Evolutionary conservation across 1,140 invertebrate genomes (phyloP).

Genomic region (Linepithema humile): DNA sequence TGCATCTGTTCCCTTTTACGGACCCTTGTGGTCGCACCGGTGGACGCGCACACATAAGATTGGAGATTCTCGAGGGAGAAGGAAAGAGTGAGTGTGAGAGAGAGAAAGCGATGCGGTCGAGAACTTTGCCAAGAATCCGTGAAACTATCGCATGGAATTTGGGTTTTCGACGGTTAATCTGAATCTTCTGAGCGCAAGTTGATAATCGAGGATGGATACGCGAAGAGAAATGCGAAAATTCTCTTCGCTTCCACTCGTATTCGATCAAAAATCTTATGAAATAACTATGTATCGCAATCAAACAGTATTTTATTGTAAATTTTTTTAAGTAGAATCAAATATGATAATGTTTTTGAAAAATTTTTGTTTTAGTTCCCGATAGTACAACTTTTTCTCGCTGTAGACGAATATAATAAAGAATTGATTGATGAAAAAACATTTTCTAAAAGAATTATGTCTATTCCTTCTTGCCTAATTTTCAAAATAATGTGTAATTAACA

Average conservation of each 20-base stretch:
- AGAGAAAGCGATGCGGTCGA: not conserved
- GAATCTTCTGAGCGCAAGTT: constrained; percentile 60
- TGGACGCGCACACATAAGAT: not conserved
- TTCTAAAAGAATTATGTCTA: too few relatives aligned
- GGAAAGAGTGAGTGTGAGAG: not conserved
- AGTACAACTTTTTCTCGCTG: not conserved
- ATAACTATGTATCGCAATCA: not conserved
- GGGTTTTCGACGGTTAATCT: constrained; percentile 59
- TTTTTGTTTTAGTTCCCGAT: too few relatives aligned
- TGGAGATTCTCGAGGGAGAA: constrained; percentile 19
- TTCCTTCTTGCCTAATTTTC: not conserved
- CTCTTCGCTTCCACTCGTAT: not conserved
- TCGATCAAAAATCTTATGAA: not conserved
- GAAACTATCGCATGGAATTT: constrained; percentile 43
- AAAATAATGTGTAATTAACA: too few relatives aligned
- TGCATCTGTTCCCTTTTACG: constrained; percentile 64
- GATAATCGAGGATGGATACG: not conserved
- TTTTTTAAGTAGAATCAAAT: not conserved
- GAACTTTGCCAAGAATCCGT: constrained; percentile 48
- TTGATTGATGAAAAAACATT: too few relatives aligned
- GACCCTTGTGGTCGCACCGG: not conserved
- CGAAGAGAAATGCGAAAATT: not conserved
- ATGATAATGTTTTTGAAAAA: too few relatives aligned
- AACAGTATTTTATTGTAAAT: not conserved
- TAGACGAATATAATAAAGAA: too few relatives aligned